phyloP scores from a whole-genome alignment of 2,113 vertebrate genomes.

The Ailurus styani region DNA sequence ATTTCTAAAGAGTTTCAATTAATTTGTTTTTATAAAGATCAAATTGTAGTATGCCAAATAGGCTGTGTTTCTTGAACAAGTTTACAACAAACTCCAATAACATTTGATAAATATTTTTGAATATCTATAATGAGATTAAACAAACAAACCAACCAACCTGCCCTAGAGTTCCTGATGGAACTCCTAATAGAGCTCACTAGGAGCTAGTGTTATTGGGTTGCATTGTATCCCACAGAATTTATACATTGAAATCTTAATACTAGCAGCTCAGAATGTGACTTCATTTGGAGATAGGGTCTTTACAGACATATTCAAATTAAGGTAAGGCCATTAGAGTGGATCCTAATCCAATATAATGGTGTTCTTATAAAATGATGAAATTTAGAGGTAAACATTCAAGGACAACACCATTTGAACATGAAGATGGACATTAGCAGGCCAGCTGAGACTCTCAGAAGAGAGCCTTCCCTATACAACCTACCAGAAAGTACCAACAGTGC shows the following conservation, averaged over 20 bases:
- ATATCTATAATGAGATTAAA: not conserved
- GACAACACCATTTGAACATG: not conserved
- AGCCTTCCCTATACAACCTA: not conserved
- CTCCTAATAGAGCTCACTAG: not conserved
- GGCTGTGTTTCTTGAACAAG: constrained; percentile 38
- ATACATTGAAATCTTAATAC: not conserved
- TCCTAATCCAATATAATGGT: not conserved
- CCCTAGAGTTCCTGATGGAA: not conserved
- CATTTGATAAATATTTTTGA: constrained; percentile 30
- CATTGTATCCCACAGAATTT: not conserved
- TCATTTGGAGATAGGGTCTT: not conserved
- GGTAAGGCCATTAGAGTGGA: not conserved
- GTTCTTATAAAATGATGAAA: not conserved
- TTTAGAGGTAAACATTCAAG: not conserved
- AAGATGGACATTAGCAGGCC: too few species aligned
- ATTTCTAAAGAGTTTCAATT: not conserved
- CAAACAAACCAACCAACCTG: not conserved
- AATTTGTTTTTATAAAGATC: constrained; percentile 37
- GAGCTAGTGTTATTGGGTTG: not conserved
- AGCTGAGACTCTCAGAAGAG: not conserved
- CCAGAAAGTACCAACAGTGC: not conserved
- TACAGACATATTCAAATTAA: not conserved
- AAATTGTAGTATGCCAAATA: constrained; percentile 48
- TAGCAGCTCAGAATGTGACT: not conserved
- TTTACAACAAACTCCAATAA: constrained; percentile 50